Evolutionary conservation across 1,140 invertebrate species (phyloP).

Genomic region (Contarinia nasturtii): DNA sequence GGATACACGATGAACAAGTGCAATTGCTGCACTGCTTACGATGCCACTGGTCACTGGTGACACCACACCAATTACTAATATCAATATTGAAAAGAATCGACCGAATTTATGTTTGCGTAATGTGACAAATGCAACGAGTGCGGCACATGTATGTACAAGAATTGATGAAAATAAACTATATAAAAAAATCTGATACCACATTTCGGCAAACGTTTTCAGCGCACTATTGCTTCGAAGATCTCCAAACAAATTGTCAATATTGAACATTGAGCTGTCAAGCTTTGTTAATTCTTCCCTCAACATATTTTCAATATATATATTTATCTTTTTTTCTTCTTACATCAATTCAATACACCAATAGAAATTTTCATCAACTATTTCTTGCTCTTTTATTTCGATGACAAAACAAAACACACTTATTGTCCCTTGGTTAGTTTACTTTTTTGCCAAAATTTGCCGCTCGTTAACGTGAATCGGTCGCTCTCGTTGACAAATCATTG

Average conservation of each 20-base stretch:
- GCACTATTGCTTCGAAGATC: conserved; percentile 33
- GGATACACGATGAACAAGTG: conserved; percentile 79
- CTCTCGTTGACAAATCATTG: no score
- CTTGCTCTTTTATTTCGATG: no score
- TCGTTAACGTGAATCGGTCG: no score
- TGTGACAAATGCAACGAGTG: conserved; percentile 74
- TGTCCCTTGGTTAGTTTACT: no score
- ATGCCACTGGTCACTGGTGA: conserved; percentile 71
- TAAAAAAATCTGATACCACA: conserved; percentile 85
- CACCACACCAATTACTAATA: conserved; percentile 72
- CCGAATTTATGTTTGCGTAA: conserved; percentile 84
- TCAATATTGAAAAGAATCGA: conserved; percentile 75
- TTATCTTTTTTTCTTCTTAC: not conserved
- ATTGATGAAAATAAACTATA: conserved; percentile 73
- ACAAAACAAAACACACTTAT: no score
- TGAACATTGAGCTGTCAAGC: conserved; percentile 39
- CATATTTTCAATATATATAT: not conserved
- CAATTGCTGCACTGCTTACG: conserved; percentile 79
- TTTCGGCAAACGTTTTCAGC: conserved; percentile 56
- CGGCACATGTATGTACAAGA: conserved; percentile 77
- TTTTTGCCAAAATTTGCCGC: no score
- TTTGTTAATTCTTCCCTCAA: conserved; percentile 12
- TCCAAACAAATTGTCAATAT: no score
- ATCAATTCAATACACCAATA: not conserved
- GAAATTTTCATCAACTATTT: no score